Base-by-base conservation (phyloP, 2,888 invertebrate species). In the Petrophora chlorosata region DNA sequence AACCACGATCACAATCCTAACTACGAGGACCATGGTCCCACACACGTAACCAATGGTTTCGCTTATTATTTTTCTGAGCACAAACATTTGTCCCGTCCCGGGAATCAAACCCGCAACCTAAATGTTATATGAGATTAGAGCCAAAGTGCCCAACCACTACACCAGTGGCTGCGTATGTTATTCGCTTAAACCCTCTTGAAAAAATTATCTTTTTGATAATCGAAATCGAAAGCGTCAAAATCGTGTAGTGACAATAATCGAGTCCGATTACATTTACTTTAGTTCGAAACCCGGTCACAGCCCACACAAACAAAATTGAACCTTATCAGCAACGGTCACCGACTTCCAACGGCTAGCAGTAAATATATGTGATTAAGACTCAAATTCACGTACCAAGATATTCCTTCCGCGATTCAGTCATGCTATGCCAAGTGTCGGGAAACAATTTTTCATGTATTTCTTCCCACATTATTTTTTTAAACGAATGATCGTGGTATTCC, bases 401-500 rank as follows among this genome's bases (percentile, higher is more conserved):
- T 14, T 43, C 43, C 23, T n/a, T 36, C 23, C 33, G 22, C 5
- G 13, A 5, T 4, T 43, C 38, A n/a, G 1, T 22, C 49, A 49
- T 7, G 14, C 35, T 14, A 0, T 43, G 22, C 49, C 44, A 44
- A 1, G n/a, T 3, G 3, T 50, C 34, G 12, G 23, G n/a, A 28
- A 22, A 50, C 5, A 50, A n/a, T 8, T 29, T 50, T 0, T 10
- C 10, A 9, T 15, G 7, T n/a, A 50, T 25, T 16, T 50, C 34
- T 17, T 50, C 43, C 49, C 49, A 50, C 32, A 50, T 15, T 5
- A n/a, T 5, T 10, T 17, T 39, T 19, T 43, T 50, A 9, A 34
- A 25, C 0, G 3, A 10, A 5, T n/a, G 2, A 16, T 44, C 43
- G 23, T 30, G 43, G 39, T 50, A 44, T 23, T 39, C 44, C n/a